Percentiles rank a stretch among this genome's conserved stretches.
phyloP scores from a whole-genome alignment of 2,797 vertebrate genomes.

The Chrosomus eos region DNA sequence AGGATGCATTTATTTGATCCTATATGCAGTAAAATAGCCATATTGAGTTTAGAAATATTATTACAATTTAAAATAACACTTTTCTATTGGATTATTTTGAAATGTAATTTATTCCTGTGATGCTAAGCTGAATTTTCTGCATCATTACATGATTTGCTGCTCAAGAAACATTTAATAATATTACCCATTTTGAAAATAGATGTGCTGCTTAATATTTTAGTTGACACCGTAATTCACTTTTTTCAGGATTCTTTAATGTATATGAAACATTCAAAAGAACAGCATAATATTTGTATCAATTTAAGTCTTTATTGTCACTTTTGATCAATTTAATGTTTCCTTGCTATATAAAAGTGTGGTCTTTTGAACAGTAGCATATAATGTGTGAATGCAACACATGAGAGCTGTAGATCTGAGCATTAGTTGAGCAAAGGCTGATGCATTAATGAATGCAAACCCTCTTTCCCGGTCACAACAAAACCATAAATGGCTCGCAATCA shows the following conservation, averaged over 20 bases:
- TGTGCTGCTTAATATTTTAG: neutral
- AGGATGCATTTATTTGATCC: neutral
- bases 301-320: neutral
- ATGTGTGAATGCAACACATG: neutral
- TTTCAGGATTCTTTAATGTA: neutral
- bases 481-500: slow-evolving; percentile 35
- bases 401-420: neutral
- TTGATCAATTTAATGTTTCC: neutral
- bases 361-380: neutral
- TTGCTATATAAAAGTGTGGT: too few relatives aligned
- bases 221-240: neutral
- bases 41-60: neutral
- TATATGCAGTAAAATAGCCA: neutral
- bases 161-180: neutral
- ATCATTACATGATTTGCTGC: neutral
- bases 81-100: neutral
- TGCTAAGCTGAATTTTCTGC: neutral
- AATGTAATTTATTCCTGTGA: neutral
- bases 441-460: neutral
- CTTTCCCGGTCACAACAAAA: slow-evolving; percentile 10
- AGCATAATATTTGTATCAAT: neutral
- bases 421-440: neutral
- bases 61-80: neutral
- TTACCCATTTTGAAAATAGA: neutral
- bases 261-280: neutral